Conservation (phyloP, 2,888 invertebrate genomes). For the Melanophora roralis region DNA sequence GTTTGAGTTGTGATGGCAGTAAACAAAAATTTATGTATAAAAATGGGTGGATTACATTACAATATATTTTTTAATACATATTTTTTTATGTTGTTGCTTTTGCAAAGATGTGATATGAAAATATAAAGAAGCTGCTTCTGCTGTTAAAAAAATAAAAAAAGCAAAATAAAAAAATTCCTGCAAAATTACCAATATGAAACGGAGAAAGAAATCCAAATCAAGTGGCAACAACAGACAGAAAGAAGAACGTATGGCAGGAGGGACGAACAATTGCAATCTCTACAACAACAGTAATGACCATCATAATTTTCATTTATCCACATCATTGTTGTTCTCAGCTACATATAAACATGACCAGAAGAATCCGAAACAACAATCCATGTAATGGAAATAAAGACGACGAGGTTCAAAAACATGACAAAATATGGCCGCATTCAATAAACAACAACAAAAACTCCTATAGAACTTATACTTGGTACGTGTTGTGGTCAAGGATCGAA, state of each 20-base stretch:
- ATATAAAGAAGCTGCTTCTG: constrained; percentile 67
- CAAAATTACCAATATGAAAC: constrained; percentile 20
- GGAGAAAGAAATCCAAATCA: constrained; percentile 65
- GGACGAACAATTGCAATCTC: background rate
- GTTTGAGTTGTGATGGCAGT: constrained; percentile 13
- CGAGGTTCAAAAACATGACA: constrained; percentile 51
- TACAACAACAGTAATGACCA: constrained; percentile 58
- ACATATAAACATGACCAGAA: constrained; percentile 48
- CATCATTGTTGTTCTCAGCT: constrained; percentile 29
- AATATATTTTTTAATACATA: constrained; percentile 13
- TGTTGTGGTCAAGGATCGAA: constrained; percentile 68
- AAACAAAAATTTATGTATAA: constrained; percentile 37
- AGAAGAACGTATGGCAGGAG: constrained; percentile 9
- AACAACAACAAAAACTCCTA: constrained; percentile 18
- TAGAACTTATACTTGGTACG: constrained; percentile 66
- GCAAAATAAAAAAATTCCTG: constrained; percentile 19
- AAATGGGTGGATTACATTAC: constrained; percentile 59
- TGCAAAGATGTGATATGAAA: constrained; percentile 58
- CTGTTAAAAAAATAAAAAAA: constrained; percentile 38
- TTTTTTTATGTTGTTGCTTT: constrained; percentile 19
- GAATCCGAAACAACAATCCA: constrained; percentile 22
- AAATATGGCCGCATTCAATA: constrained; percentile 51
- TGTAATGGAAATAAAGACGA: constrained; percentile 65
- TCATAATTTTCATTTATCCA: constrained; percentile 57
- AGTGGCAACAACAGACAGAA: constrained; percentile 49